Conservation (phyloP, 2,797 vertebrate genomes). For the Cryptoblepharus egeriae region DNA sequence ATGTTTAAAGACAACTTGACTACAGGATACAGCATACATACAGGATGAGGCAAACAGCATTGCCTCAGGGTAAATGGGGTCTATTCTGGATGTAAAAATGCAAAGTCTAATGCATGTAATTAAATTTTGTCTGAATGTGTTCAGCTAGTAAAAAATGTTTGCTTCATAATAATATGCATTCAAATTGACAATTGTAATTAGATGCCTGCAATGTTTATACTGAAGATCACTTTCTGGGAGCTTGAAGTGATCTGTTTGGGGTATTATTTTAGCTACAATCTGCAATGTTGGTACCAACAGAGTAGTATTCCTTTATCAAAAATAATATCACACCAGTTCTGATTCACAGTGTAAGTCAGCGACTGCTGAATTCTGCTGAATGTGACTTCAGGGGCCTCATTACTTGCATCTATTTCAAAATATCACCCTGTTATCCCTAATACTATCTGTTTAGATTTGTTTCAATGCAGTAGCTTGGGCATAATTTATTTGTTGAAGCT, state of each 20-base stretch:
- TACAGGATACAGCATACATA: too few relatives aligned
- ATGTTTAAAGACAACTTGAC: conserved; percentile 3
- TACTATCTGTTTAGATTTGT: not conserved
- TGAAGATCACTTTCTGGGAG: not conserved
- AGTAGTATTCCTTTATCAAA: not conserved
- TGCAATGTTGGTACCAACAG: not conserved
- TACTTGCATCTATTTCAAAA: not conserved
- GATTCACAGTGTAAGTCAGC: not conserved
- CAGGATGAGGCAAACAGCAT: not conserved
- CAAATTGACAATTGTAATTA: conserved; percentile 3
- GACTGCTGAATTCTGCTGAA: not conserved
- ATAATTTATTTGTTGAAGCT: not conserved
- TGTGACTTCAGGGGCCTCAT: not conserved
- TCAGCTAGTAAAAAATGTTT: not conserved
- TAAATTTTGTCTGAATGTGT: not conserved
- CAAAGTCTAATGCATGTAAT: not conserved
- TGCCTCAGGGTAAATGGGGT: not conserved
- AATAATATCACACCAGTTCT: not conserved
- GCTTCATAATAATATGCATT: not conserved
- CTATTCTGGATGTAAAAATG: not conserved
- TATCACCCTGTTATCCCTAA: too few relatives aligned
- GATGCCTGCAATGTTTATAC: not conserved
- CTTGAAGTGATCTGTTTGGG: not conserved
- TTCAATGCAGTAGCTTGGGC: not conserved
- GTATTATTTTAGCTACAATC: not conserved